Evolutionary conservation across 2,888 invertebrate genomes (phyloP).

Genomic region (Allygus modestus): DNA sequence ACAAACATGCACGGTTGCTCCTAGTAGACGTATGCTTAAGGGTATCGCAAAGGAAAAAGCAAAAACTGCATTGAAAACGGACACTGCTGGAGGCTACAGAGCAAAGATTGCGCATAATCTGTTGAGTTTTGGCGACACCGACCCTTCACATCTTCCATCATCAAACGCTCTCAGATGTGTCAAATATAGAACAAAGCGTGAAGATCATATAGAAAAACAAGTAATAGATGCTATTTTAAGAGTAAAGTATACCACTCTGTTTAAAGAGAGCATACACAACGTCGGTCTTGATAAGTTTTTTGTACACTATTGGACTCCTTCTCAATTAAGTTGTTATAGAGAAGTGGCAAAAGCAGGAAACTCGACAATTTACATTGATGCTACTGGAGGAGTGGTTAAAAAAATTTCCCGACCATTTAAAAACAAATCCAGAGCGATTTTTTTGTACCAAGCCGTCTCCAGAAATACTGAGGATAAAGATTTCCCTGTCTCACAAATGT

Average conservation of each 20-base stretch:
- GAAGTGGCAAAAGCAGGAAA: background rate
- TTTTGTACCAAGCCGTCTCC: slow-evolving; percentile 34
- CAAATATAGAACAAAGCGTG: slow-evolving; percentile 6
- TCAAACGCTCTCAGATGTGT: slow-evolving; percentile 32
- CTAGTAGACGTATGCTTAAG: slow-evolving; percentile 3
- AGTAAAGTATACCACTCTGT: slow-evolving; percentile 38
- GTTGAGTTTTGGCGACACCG: slow-evolving; percentile 40
- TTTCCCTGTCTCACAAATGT: slow-evolving; percentile 36
- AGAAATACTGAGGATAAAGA: background rate
- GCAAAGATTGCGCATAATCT: background rate
- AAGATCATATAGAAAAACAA: slow-evolving; percentile 1
- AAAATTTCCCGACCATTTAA: slow-evolving; percentile 10
- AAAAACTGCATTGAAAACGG: slow-evolving; percentile 1
- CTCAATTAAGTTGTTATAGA: slow-evolving; percentile 33
- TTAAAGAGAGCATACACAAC: slow-evolving; percentile 30
- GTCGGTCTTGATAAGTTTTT: slow-evolving; percentile 43
- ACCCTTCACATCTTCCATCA: slow-evolving; percentile 43
- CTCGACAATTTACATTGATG: slow-evolving; percentile 24
- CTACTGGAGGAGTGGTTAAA: slow-evolving; percentile 29
- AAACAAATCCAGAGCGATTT: slow-evolving; percentile 28
- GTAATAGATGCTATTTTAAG: slow-evolving; percentile 39
- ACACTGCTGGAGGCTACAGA: slow-evolving; percentile 13
- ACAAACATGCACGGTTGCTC: slow-evolving; percentile 16
- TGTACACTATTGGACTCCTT: slow-evolving; percentile 55
- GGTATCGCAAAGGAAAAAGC: background rate